Evolutionary conservation across 2,797 vertebrate species (phyloP).

Genomic region (Hydrolagus colliei): DNA sequence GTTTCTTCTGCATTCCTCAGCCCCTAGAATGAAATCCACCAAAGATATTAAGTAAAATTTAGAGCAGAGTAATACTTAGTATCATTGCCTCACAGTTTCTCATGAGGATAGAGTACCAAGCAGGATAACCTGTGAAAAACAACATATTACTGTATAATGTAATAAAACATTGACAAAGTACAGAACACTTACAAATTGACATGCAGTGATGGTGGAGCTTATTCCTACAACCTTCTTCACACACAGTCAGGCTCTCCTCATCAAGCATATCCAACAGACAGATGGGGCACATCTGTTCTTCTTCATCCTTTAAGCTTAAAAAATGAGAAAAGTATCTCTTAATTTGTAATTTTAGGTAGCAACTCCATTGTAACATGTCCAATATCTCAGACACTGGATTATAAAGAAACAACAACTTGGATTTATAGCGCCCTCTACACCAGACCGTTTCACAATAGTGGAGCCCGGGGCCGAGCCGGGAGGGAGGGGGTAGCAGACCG

Average conservation of each 20-base stretch:
- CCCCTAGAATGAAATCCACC: slow-evolving; percentile 59
- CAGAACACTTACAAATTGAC: slow-evolving; percentile 74
- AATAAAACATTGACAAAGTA: neutral
- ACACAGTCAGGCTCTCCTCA: slow-evolving; percentile 79
- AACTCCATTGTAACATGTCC: too few relatives aligned
- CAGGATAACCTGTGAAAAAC: slow-evolving; percentile 33
- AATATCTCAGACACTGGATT: too few relatives aligned
- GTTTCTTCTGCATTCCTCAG: slow-evolving; percentile 81
- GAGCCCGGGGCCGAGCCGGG: too few relatives aligned
- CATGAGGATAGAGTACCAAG: slow-evolving; percentile 11
- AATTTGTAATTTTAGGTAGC: neutral
- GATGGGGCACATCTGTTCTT: slow-evolving; percentile 86
- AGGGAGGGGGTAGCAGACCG: too few relatives aligned
- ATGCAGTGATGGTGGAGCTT: slow-evolving; percentile 88
- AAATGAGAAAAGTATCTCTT: slow-evolving; percentile 14
- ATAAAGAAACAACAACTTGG: too few relatives aligned
- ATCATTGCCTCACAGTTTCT: neutral
- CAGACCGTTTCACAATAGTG: too few relatives aligned
- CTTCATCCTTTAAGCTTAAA: slow-evolving; percentile 75
- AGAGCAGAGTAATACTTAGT: neutral
- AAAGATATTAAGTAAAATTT: neutral
- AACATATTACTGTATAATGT: neutral
- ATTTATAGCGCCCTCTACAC: too few relatives aligned
- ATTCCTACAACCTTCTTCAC: slow-evolving; percentile 81
- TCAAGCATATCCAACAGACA: slow-evolving; percentile 82